Percentiles rank a stretch among this genome's conserved stretches.
phyloP scores from a whole-genome alignment of 2,888 invertebrate genomes.

The Apodemia mormo region DNA sequence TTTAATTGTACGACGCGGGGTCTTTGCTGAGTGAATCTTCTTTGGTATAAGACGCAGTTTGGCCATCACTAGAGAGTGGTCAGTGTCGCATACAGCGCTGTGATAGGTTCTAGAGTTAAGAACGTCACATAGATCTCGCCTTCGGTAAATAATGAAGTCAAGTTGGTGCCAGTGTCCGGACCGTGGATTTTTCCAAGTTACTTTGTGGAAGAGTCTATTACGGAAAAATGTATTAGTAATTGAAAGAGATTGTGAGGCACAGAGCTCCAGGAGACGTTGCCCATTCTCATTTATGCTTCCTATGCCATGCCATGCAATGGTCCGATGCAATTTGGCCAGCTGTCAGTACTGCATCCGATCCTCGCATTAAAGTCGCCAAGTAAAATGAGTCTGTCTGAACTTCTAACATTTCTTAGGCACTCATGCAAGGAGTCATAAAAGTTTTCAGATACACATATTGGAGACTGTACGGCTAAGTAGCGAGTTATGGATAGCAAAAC shows the following conservation, averaged over 20 bases:
- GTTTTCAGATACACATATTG: neutral
- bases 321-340: neutral
- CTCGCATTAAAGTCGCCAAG: neutral
- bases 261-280: neutral
- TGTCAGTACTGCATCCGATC: neutral
- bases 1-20: no score
- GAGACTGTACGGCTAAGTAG: neutral
- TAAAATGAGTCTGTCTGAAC: neutral
- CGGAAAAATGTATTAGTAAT: neutral
- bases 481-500: neutral
- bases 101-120: neutral
- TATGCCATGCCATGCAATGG: neutral
- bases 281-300: neutral
- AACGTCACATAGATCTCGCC: neutral
- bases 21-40: neutral
- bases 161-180: neutral
- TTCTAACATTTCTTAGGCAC: neutral
- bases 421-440: no score
- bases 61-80: neutral
- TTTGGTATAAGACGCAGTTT: neutral
- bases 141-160: neutral
- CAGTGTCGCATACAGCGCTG: neutral
- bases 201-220: neutral
- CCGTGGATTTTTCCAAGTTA: neutral
- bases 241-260: no score